These are phyloP conservation scores for Malaclemys terrapin DNA, from an alignment of 2,113 vertebrate species.

Conservation along the genomic window DNA sequence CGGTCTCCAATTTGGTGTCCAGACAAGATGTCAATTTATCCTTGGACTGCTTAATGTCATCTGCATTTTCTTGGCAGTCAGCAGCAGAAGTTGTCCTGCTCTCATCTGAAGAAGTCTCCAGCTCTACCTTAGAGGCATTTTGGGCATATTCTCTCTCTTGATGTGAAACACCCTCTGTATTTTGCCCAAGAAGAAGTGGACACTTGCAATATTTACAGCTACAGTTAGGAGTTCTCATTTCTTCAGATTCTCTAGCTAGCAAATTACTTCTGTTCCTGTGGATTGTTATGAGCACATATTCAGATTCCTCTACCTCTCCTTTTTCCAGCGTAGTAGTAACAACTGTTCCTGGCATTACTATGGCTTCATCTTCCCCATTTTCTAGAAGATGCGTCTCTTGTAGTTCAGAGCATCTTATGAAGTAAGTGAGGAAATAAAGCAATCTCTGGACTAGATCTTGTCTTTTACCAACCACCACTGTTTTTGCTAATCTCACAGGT, in stretches of 20 bases:
- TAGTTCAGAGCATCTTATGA: constrained; percentile 98
- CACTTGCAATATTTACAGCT: constrained; percentile 88
- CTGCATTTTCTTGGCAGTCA: constrained; percentile 73
- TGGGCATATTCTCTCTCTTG: constrained; percentile 74
- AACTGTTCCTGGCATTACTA: constrained; percentile 95
- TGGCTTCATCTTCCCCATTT: constrained; percentile 94
- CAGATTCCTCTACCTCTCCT: constrained; percentile 97
- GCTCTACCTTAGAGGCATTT: constrained; percentile 79
- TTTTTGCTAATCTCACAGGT: constrained; percentile 93
- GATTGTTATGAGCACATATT: constrained; percentile 96
- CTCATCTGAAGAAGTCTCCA: constrained; percentile 73
- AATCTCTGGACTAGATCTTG: constrained; percentile 96
- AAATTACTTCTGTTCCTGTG: constrained; percentile 92
- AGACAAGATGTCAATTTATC: constrained; percentile 74
- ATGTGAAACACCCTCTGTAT: constrained; percentile 59
- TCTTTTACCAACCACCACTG: constrained; percentile 92
- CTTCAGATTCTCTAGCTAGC: constrained; percentile 81
- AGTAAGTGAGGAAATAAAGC: constrained; percentile 97
- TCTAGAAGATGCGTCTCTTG: constrained; percentile 95
- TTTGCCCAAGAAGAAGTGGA: constrained; percentile 77
- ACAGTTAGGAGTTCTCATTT: constrained; percentile 80
- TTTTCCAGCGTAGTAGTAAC: constrained; percentile 96
- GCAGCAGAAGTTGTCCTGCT: constrained; percentile 58
- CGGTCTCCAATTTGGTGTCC: constrained; percentile 83
- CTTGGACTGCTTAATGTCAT: constrained; percentile 72